Base-by-base conservation (phyloP, 2,113 vertebrate species). In the Phalacrocorax carbo region DNA sequence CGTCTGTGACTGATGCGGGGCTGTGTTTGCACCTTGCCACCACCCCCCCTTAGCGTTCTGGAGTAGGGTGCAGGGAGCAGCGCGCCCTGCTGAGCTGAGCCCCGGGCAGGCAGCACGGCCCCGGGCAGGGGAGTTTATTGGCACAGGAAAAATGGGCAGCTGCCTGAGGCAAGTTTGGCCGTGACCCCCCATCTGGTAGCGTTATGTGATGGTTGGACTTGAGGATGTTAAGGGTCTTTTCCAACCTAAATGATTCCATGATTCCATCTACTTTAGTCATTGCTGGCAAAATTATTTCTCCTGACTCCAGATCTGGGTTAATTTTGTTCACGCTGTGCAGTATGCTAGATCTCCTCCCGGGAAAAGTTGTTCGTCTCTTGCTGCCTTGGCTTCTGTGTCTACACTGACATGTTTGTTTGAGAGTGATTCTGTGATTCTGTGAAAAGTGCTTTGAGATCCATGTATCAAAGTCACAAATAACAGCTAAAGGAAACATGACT, bases 401-500 rank as follows among this genome's bases (percentile, higher is more conserved):
- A 15, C 30, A 77, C 32, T 10, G 26, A 40, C 78, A 54, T 5
- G 4, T 86, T 88, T 82, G 55, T 92, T 94, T 82, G 77, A 77
- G 86, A 86, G 61, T 73, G 70, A 38, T 38, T 38, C 38, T 38
- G 61, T 73, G 70, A 38, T 38, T 38, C 38, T 38, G 38, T 38
- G 38, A 38, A 38, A 38, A 83, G 61, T 73, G 70, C 77, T 93
- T 94, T 80, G 91, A 95, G 87, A 86, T 88, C 82, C 42, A 75
- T 66, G 25, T 82, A 73, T 88, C 82, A 86, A 93, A 95, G 92
- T 90, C 85, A 58, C 64, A 95, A 93, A 69, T 54, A 92, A 77
- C 82, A 90, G 70, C 87, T 69, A 85, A 93, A 87, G 87, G 91
- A 89, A 96, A 91, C 44, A 68, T 87, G 87, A 80, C 54, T 96